Evolutionary conservation across 2,113 vertebrate genomes (phyloP).

Genomic region (Actinemys pallida): DNA sequence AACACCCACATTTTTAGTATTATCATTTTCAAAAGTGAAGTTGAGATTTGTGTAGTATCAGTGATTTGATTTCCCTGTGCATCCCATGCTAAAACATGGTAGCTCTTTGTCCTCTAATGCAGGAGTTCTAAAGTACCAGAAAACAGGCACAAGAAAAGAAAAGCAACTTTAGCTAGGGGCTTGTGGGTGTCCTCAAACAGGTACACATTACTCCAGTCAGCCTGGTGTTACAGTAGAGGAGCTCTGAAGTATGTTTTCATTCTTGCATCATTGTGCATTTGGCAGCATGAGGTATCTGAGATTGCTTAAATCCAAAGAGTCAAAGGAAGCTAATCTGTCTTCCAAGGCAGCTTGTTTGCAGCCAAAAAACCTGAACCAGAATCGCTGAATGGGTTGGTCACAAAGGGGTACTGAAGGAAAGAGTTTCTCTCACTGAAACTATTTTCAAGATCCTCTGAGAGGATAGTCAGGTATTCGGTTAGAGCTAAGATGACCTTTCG

Average conservation of each 20-base stretch:
- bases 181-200: neutral
- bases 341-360: neutral
- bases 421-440: neutral
- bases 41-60: neutral
- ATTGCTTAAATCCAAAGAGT: neutral
- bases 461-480: neutral
- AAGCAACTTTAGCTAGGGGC: neutral
- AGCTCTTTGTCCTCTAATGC: neutral
- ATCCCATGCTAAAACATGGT: neutral
- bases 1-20: neutral
- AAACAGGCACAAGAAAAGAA: neutral
- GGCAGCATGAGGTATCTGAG: neutral
- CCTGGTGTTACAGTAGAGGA: too few species aligned
- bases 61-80: neutral
- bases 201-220: neutral
- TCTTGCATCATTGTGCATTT: neutral
- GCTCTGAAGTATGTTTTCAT: neutral
- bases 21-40: neutral
- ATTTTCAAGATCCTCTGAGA: neutral
- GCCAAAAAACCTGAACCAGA: neutral
- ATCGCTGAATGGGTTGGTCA: too few species aligned
- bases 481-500: neutral
- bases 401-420: neutral
- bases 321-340: too few species aligned
- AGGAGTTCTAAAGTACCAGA: neutral